These are phyloP conservation scores for Xanthia icteritia DNA, from an alignment of 2,888 invertebrate genomes.

Conservation along the genomic window DNA sequence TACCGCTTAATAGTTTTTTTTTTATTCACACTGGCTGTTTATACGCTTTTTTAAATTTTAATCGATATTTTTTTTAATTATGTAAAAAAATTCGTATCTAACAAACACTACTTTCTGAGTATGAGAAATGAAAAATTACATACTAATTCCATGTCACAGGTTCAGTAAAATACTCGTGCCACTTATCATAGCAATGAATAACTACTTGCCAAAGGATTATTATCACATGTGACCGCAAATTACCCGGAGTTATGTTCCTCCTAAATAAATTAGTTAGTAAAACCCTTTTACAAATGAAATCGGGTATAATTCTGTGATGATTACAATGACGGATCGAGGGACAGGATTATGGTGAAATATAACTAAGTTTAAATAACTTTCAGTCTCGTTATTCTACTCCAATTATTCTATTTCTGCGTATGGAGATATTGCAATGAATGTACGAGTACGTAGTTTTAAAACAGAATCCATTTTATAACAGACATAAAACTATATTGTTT, in stretches of 20 bases:
- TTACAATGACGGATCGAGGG: slow-evolving; percentile 29
- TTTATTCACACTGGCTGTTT: too few species aligned
- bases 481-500: not conserved
- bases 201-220: slow-evolving; percentile 25
- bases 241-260: slow-evolving; percentile 41
- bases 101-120: too few species aligned
- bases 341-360: slow-evolving; percentile 43
- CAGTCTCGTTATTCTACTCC: not conserved
- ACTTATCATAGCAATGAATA: slow-evolving; percentile 18
- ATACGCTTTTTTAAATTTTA: too few species aligned
- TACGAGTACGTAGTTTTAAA: slow-evolving; percentile 9
- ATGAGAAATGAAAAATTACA: not conserved
- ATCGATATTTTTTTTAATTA: too few species aligned
- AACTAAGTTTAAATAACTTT: slow-evolving; percentile 26
- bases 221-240: slow-evolving; percentile 21
- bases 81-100: too few species aligned
- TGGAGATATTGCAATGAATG: slow-evolving; percentile 12
- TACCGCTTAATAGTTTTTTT: too few species aligned
- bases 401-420: not conserved
- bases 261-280: slow-evolving; percentile 47
- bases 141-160: not conserved
- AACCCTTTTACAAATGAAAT: slow-evolving; percentile 56
- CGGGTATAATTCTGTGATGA: slow-evolving; percentile 36
- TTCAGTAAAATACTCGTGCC: not conserved
- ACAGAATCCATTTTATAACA: slow-evolving; percentile 23